Evolutionary conservation across 2,797 vertebrate genomes (phyloP).

Genomic region (Acanthurus leucopareius): DNA sequence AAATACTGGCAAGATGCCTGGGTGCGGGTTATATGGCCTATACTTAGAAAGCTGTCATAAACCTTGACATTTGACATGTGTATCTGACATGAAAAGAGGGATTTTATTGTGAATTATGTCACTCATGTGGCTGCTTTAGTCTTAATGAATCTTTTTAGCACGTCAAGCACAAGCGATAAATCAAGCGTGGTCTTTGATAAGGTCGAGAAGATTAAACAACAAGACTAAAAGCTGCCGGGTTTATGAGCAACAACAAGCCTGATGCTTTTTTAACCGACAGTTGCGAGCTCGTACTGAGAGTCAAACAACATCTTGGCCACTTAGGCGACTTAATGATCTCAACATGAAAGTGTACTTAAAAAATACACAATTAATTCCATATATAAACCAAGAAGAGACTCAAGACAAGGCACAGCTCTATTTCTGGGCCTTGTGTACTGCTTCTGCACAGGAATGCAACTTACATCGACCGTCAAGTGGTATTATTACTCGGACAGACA

Average conservation of each 20-base stretch:
- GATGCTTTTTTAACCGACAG: slow-evolving; percentile 2
- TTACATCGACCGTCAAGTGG: slow-evolving; percentile 3
- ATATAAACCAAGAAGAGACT: slow-evolving; percentile 11
- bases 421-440: slow-evolving; percentile 21
- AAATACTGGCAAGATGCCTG: slow-evolving; percentile 77
- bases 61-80: slow-evolving; percentile 84
- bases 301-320: slow-evolving; percentile 27
- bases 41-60: slow-evolving; percentile 81
- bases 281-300: background rate
- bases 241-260: slow-evolving; percentile 24
- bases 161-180: slow-evolving; percentile 46
- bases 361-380: slow-evolving; percentile 24
- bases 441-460: slow-evolving; percentile 37
- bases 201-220: slow-evolving; percentile 36
- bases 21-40: slow-evolving; percentile 71
- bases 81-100: slow-evolving; percentile 68
- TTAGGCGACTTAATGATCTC: slow-evolving; percentile 3
- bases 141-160: slow-evolving; percentile 73
- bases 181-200: slow-evolving; percentile 39
- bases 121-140: slow-evolving; percentile 53
- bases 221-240: slow-evolving; percentile 44
- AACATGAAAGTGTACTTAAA: slow-evolving; percentile 21
- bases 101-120: slow-evolving; percentile 67
- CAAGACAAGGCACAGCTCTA: slow-evolving; percentile 41
- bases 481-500: background rate